Percentiles rank a stretch among this genome's conserved stretches.
Conservation (phyloP, 2,888 invertebrate species). For the Acrobasis suavella region DNA sequence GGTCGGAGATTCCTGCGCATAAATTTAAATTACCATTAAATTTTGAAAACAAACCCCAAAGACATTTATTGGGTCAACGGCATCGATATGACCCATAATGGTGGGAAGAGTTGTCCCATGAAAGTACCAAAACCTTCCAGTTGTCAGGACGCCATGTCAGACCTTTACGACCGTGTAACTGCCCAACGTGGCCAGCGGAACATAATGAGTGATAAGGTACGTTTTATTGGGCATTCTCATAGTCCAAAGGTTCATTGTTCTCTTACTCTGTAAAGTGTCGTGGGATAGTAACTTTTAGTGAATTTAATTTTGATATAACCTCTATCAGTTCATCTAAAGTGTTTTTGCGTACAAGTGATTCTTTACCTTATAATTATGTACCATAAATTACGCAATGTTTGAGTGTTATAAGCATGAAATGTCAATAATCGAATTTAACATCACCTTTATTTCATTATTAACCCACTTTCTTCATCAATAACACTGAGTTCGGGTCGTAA, state of each 20-base stretch:
- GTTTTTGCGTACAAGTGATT: constrained; percentile 21
- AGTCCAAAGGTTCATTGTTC: constrained; percentile 42
- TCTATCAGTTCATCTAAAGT: constrained; percentile 23
- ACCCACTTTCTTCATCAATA: constrained; percentile 18
- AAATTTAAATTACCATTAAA: neutral
- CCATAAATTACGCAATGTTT: constrained; percentile 15
- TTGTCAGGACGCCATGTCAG: constrained; percentile 21
- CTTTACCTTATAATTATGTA: constrained; percentile 16
- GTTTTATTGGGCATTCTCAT: constrained; percentile 39
- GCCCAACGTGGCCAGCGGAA: constrained; percentile 24
- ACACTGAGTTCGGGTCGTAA: constrained; percentile 21
- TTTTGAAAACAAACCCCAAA: neutral
- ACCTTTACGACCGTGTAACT: constrained; percentile 24
- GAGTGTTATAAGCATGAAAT: constrained; percentile 7
- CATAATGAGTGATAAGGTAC: constrained; percentile 37
- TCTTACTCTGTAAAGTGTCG: constrained; percentile 29
- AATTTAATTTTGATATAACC: constrained; percentile 22
- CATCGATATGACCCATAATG: constrained; percentile 17
- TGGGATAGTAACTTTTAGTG: constrained; percentile 35
- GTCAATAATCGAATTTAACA: constrained; percentile 14
- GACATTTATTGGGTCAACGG: constrained; percentile 3
- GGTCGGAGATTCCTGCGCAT: neutral
- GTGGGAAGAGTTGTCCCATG: constrained; percentile 21
- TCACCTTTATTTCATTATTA: neutral
- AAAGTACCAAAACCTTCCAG: constrained; percentile 9